Percentiles rank a stretch among this genome's conserved stretches.
Conservation (phyloP, 2,113 vertebrate genomes). For the Rutilus rutilus region DNA sequence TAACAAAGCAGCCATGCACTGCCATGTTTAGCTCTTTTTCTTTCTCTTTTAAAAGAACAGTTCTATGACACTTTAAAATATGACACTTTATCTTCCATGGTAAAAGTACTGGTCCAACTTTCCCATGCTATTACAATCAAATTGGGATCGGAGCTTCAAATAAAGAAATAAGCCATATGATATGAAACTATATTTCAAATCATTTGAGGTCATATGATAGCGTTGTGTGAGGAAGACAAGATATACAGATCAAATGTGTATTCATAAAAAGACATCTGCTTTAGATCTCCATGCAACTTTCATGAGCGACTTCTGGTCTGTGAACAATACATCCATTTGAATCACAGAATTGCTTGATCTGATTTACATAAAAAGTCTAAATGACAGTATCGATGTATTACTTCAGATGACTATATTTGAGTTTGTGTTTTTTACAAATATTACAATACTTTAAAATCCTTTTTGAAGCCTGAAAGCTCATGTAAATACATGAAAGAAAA, state of each 20-base stretch:
- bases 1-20: conserved; percentile 21
- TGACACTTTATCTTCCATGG: too few species aligned
- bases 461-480: neutral
- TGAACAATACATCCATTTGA: neutral
- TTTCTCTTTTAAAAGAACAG: neutral
- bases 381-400: too few species aligned
- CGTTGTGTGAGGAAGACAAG: neutral
- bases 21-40: neutral
- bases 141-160: neutral
- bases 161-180: neutral
- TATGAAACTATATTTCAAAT: neutral
- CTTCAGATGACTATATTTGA: neutral
- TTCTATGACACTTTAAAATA: too few species aligned
- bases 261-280: neutral
- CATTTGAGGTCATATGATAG: neutral
- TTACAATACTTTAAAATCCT: neutral
- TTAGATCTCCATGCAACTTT: neutral
- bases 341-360: neutral
- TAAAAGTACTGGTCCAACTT: neutral
- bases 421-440: neutral
- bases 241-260: neutral
- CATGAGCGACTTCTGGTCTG: neutral
- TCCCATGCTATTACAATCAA: neutral
- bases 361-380: neutral
- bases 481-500: neutral